phyloP scores from a whole-genome alignment of 2,888 invertebrate genomes.

The Sinopyrophorus schimmeli region DNA sequence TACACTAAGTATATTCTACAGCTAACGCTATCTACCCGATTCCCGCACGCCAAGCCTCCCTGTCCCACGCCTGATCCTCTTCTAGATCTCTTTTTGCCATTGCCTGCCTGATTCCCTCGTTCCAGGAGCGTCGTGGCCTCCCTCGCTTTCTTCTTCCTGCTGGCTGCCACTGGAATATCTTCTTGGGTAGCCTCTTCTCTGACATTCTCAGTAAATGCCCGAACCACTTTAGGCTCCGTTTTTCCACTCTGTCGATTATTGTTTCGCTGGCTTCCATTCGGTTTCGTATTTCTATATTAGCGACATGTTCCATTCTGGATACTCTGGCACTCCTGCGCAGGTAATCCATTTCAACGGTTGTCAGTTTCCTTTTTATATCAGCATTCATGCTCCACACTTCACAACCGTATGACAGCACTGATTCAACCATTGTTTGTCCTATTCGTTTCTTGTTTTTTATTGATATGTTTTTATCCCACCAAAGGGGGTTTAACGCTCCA shows the following conservation, averaged over 20 bases:
- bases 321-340: conserved; percentile 5
- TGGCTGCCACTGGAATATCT: too few relatives aligned
- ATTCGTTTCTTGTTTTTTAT: conserved; percentile 2
- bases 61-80: too few relatives aligned
- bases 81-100: too few relatives aligned
- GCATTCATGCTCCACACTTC: conserved; percentile 3
- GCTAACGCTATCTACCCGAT: too few relatives aligned
- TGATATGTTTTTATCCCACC: conserved; percentile 4
- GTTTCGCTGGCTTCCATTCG: conserved; percentile 12
- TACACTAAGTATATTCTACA: too few relatives aligned
- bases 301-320: conserved; percentile 5
- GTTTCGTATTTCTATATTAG: conserved; percentile 14
- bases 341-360: conserved; percentile 10
- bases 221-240: conserved; percentile 1
- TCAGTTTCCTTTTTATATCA: conserved; percentile 3
- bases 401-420: background rate
- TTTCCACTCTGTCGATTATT: conserved; percentile 11
- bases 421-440: background rate
- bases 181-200: too few relatives aligned
- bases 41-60: too few relatives aligned
- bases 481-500: background rate
- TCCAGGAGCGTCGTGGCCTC: too few relatives aligned
- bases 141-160: too few relatives aligned
- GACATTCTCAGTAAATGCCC: too few relatives aligned
- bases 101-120: too few relatives aligned